These are phyloP conservation scores for Pandion haliaetus DNA, from an alignment of 2,113 vertebrate species.

Conservation along the genomic window DNA sequence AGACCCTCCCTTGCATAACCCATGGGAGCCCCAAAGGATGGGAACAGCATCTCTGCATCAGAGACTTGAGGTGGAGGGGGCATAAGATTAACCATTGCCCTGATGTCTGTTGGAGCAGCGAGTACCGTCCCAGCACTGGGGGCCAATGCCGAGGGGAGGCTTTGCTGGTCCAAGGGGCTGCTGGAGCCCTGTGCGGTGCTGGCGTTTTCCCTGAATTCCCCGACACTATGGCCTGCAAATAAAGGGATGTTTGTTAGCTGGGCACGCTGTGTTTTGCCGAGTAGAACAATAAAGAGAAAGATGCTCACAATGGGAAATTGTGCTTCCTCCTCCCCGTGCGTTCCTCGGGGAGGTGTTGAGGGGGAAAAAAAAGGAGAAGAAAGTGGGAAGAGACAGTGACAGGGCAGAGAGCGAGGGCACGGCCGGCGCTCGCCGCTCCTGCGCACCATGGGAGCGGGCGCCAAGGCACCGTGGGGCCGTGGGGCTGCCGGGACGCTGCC, in stretches of 20 bases:
- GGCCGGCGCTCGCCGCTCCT: background rate
- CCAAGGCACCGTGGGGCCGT: fast-evolving
- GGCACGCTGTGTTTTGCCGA: constrained; percentile 47
- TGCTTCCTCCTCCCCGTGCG: constrained; percentile 64
- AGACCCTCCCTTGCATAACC: background rate
- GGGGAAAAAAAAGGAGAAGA: background rate
- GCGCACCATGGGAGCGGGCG: background rate
- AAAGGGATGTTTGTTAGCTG: constrained; percentile 56
- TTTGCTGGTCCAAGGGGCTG: background rate
- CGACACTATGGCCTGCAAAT: background rate
- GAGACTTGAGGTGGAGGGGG: too few species aligned
- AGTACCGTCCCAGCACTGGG: fast-evolving
- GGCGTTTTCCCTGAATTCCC: background rate
- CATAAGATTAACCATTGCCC: background rate
- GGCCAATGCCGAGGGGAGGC: fast-evolving
- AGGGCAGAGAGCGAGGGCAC: background rate
- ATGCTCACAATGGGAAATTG: constrained; percentile 78
- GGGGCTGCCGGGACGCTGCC: background rate
- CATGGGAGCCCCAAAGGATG: fast-evolving
- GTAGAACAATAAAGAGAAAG: constrained; percentile 74
- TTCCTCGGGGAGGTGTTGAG: constrained; percentile 47
- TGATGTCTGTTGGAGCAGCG: background rate
- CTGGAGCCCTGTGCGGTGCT: background rate
- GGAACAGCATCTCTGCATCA: background rate
- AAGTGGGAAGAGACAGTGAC: background rate